phyloP scores from a whole-genome alignment of 2,888 invertebrate species.

The Amphipyra tragopoginis region DNA sequence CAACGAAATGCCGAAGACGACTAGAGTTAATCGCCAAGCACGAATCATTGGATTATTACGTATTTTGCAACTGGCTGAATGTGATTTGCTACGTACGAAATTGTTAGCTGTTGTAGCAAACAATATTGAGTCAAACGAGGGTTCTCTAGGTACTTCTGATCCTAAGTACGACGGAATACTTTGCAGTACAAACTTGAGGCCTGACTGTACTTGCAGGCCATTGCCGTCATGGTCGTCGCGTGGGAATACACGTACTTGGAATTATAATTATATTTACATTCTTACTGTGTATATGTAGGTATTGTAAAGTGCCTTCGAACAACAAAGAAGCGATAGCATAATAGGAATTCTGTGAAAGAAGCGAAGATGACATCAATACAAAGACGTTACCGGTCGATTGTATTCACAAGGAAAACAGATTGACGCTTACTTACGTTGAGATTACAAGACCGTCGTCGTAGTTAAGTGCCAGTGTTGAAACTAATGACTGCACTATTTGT shows the following conservation, averaged over 20 bases:
- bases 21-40: slow-evolving; percentile 5
- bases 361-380: slow-evolving; percentile 59
- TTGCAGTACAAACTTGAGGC: slow-evolving; percentile 8
- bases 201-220: slow-evolving; percentile 43
- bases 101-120: slow-evolving; percentile 4
- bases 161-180: slow-evolving; percentile 4
- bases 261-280: slow-evolving; percentile 77
- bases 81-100: not conserved
- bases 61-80: slow-evolving; percentile 14
- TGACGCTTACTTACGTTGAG: slow-evolving; percentile 35
- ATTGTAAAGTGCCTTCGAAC: slow-evolving; percentile 60
- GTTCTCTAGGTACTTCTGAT: not conserved
- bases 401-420: slow-evolving; percentile 61
- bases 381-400: slow-evolving; percentile 54
- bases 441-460: slow-evolving; percentile 46
- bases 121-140: slow-evolving; percentile 10
- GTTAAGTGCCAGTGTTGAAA: slow-evolving; percentile 44
- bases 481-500: slow-evolving; percentile 51
- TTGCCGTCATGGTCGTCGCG: slow-evolving; percentile 69
- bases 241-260: slow-evolving; percentile 78
- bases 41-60: slow-evolving; percentile 6
- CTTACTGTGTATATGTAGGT: slow-evolving; percentile 66
- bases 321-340: slow-evolving; percentile 64
- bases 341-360: slow-evolving; percentile 59
- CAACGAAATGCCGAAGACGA: slow-evolving; percentile 3